Conservation (phyloP, 2,113 vertebrate genomes). For the Bolborhynchus lineola region DNA sequence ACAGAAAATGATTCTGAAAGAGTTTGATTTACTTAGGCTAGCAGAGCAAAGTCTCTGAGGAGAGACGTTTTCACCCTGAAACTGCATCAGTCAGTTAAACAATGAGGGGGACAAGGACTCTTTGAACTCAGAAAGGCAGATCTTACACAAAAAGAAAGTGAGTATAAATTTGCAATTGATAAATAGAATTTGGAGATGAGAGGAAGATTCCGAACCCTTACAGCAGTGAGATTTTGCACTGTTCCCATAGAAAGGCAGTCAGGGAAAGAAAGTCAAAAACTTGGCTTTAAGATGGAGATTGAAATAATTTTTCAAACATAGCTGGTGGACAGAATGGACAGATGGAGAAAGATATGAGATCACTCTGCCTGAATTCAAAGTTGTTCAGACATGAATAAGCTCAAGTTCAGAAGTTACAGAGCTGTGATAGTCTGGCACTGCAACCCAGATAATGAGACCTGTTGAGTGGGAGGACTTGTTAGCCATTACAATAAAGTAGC, state of each 20-base stretch:
- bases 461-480: neutral
- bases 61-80: neutral
- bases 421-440: neutral
- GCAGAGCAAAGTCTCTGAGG: neutral
- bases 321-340: neutral
- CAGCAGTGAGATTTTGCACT: neutral
- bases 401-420: neutral
- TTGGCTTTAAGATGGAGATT: neutral
- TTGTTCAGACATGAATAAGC: neutral
- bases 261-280: neutral
- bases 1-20: neutral
- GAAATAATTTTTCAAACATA: neutral
- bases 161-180: neutral
- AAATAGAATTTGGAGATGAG: neutral
- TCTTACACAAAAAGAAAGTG: neutral
- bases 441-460: neutral
- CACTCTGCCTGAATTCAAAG: neutral
- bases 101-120: neutral
- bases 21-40: neutral
- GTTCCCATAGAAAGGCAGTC: neutral
- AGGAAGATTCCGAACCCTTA: neutral
- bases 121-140: neutral
- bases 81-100: neutral
- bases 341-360: neutral
- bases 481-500: neutral